Conservation (phyloP, 2,797 vertebrate genomes). For the Pangasius djambal region DNA sequence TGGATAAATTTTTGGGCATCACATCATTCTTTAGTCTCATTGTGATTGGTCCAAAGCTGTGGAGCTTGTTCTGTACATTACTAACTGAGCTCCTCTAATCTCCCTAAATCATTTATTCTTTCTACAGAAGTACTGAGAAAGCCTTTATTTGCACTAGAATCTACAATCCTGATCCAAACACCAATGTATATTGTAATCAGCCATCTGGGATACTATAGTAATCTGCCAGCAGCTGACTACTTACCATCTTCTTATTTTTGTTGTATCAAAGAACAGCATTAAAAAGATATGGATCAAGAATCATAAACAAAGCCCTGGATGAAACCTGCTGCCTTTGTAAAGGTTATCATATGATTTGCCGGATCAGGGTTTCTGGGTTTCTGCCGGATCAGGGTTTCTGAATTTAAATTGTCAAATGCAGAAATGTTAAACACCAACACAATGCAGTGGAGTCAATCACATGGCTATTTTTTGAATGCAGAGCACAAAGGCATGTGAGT, state of each 20-base stretch:
- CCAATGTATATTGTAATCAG: neutral
- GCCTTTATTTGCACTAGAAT: neutral
- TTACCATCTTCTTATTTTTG: slow-evolving; percentile 10
- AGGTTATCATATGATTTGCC: slow-evolving; percentile 45
- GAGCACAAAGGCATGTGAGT: slow-evolving; percentile 69
- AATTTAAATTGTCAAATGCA: slow-evolving; percentile 35
- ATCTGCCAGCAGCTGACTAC: slow-evolving; percentile 19
- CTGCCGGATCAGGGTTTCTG: slow-evolving; percentile 22
- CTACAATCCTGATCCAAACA: neutral
- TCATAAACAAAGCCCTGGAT: slow-evolving; percentile 58
- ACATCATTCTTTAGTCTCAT: neutral
- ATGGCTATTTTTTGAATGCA: slow-evolving; percentile 74
- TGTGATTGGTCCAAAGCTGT: neutral
- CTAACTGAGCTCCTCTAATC: neutral
- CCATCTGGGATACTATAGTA: neutral
- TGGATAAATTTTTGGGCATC: neutral
- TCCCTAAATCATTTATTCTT: neutral
- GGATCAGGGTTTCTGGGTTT: slow-evolving; percentile 22
- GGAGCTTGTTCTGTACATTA: neutral
- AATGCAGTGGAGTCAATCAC: slow-evolving; percentile 68
- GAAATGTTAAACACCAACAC: slow-evolving; percentile 46
- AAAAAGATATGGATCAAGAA: slow-evolving; percentile 59
- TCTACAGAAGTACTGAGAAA: neutral
- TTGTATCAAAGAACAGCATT: slow-evolving; percentile 35
- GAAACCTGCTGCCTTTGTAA: slow-evolving; percentile 51